Base-by-base conservation (phyloP, 2,797 vertebrate genomes). In the Gallinago solitaria region DNA sequence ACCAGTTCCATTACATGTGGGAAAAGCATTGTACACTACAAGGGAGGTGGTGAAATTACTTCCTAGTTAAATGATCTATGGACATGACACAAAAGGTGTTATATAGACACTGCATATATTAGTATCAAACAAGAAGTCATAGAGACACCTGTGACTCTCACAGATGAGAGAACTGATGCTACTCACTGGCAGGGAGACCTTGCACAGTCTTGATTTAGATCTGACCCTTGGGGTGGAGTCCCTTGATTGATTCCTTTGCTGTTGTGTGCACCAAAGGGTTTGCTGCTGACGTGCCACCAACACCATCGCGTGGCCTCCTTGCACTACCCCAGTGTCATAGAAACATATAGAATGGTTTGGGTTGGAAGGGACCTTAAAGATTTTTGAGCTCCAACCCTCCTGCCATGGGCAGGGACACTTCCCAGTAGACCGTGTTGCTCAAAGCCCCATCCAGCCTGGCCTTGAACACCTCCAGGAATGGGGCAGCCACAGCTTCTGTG, bases 221-320 rank as follows among this genome's bases (percentile, higher is more conserved):
- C 21, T 24, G 23, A 33, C 5, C 5, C 21, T 47, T 71, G 16
- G 18, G 45, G 12, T 8, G 6, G 8, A 19, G 33, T 16, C 9
- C 24, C 30, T 51, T 15, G 8, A 12, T 20, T 28, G 12, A 24
- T 47, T 35, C 48, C 45, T 67, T 47, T 68, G 32, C 67, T 60
- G 35, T 11, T 47, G 8, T 4, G 8, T 21, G 41, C 19, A 24
- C 2, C 2, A 23, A 53, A 71, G 35, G 1, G 4, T 16, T 83
- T 0, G 3, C 9, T 59, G 41, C 21, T 69, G 33, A 39, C 61
- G 19, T 28, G 9, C 8, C 32, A 51, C 17, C 30, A 48, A 23
- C 25, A 68, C 2, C 5, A 12, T 20, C 1, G 2, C 0, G 0
- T 14, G 30, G 8, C 25, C 56, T n/a, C 24, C 18, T 70, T 68